A percentile compares a stretch with the other conserved stretches of the same genome.
phyloP scores from a whole-genome alignment of 2,888 invertebrate genomes.

The Yponomeuta cagnagella region DNA sequence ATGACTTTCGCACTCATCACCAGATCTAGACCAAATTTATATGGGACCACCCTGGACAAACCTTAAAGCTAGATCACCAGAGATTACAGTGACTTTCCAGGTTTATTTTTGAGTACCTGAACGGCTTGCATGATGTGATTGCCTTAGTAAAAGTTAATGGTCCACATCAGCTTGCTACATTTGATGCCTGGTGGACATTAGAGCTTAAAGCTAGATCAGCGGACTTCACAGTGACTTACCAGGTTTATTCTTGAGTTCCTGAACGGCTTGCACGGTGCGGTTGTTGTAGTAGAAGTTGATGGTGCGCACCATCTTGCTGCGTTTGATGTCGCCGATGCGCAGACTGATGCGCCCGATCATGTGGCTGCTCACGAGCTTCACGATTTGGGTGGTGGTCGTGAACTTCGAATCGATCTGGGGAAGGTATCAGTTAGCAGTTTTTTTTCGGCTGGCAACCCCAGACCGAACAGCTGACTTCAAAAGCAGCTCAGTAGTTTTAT shows the following conservation, averaged over 20 bases:
- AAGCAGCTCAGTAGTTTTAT: no score
- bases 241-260: constrained; percentile 97
- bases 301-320: constrained; percentile 97
- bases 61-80: no score
- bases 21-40: no score
- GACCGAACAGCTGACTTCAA: no score
- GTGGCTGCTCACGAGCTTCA: constrained; percentile 95
- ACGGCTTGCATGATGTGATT: constrained; percentile 97
- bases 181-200: constrained; percentile 81
- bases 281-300: constrained; percentile 98
- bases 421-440: constrained; percentile 17
- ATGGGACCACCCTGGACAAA: no score
- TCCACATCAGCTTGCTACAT: constrained; percentile 97
- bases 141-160: constrained; percentile 97
- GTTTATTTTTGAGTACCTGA: constrained; percentile 96
- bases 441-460: no score
- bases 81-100: constrained; percentile 43
- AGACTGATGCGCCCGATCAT: constrained; percentile 95
- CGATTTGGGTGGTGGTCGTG: constrained; percentile 98
- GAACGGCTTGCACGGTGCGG: constrained; percentile 95
- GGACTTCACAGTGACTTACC: constrained; percentile 38
- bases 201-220: no score
- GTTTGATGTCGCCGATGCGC: constrained; percentile 95
- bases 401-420: constrained; percentile 92
- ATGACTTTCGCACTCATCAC: no score